phyloP scores from a whole-genome alignment of 2,888 invertebrate species.

The Dolichomitus sp. region DNA sequence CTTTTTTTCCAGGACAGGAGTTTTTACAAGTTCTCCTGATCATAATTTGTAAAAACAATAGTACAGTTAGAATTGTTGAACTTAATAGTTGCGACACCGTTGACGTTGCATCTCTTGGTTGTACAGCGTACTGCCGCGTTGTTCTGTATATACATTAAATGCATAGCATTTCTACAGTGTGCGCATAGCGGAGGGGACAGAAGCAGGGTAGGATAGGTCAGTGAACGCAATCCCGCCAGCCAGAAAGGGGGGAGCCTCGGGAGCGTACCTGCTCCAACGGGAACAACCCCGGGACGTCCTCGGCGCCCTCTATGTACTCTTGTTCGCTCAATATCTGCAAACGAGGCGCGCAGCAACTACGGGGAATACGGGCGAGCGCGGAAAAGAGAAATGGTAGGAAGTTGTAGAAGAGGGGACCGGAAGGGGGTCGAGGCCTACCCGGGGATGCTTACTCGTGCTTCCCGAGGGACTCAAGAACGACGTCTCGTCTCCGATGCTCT shows the following conservation, averaged over 20 bases:
- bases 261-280: constrained; percentile 63
- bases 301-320: constrained; percentile 68
- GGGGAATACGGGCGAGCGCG: constrained; percentile 24
- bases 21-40: neutral
- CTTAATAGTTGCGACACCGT: neutral
- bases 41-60: neutral
- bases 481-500: constrained; percentile 29
- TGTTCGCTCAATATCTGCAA: constrained; percentile 83
- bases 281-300: constrained; percentile 74
- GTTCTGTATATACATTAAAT: neutral
- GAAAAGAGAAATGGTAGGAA: constrained; percentile 32
- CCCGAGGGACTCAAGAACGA: neutral
- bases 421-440: constrained; percentile 39
- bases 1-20: neutral
- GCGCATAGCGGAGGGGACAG: constrained; percentile 37
- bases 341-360: constrained; percentile 60
- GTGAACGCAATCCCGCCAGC: constrained; percentile 80
- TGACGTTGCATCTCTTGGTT: neutral
- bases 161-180: neutral
- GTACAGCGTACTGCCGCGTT: neutral
- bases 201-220: constrained; percentile 78
- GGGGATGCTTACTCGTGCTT: neutral
- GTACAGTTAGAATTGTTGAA: neutral
- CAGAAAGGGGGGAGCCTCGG: constrained; percentile 49
- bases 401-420: constrained; percentile 16